Conservation (phyloP, 2,888 invertebrate species). For the Leptinotarsa juncta region DNA sequence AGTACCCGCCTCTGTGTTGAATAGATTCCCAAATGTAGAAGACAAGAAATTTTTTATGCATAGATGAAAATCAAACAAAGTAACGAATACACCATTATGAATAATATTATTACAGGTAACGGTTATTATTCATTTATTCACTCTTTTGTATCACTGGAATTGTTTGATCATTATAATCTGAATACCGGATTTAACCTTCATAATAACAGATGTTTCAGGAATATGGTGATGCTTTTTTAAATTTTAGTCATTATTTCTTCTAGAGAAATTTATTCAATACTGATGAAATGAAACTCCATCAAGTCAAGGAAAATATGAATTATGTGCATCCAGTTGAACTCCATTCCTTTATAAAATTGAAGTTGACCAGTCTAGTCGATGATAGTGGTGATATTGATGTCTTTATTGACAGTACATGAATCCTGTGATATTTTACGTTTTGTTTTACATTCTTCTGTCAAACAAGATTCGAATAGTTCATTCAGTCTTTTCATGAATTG, state of each 20-base stretch:
- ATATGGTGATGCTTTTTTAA: constrained; percentile 33
- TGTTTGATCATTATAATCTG: background rate
- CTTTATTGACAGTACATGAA: too few relatives aligned
- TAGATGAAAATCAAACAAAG: constrained; percentile 3
- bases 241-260: background rate
- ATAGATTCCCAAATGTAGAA: constrained; percentile 14
- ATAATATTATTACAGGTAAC: constrained; percentile 12
- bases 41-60: constrained; percentile 2
- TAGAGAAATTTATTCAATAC: too few relatives aligned
- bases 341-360: too few relatives aligned
- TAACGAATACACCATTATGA: background rate
- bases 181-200: constrained; percentile 39
- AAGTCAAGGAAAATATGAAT: too few relatives aligned
- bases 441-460: background rate
- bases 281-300: too few relatives aligned
- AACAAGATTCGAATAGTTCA: background rate
- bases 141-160: constrained; percentile 16
- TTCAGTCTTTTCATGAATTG: too few relatives aligned
- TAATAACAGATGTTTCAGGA: constrained; percentile 36
- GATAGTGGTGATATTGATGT: too few relatives aligned
- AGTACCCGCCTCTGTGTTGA: background rate
- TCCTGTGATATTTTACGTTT: background rate
- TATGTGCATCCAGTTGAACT: too few relatives aligned
- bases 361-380: too few relatives aligned
- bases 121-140: constrained; percentile 20